These are phyloP conservation scores for Hyposoter didymator DNA, from an alignment of 2,888 invertebrate genomes.

Conservation along the genomic window DNA sequence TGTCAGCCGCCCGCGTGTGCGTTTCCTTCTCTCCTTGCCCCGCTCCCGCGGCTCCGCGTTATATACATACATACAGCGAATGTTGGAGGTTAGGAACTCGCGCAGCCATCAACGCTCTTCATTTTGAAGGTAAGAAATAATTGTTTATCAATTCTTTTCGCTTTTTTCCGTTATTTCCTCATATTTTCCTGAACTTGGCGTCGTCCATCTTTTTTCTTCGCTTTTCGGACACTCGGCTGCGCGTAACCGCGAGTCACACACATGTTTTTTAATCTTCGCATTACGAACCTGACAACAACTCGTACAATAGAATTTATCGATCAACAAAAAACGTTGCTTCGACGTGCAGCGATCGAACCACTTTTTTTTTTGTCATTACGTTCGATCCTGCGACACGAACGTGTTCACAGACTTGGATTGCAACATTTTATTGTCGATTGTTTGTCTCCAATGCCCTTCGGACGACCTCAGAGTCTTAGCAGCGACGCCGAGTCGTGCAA, in stretches of 20 bases:
- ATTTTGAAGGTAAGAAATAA: constrained; percentile 15
- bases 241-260: not conserved
- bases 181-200: not conserved
- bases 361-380: no score
- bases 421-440: no score
- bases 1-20: constrained; percentile 40
- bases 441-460: no score
- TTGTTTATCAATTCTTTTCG: not conserved
- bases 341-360: no score
- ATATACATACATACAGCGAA: constrained; percentile 36
- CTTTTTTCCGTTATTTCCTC: not conserved
- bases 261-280: no score
- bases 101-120: not conserved
- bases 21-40: not conserved
- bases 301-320: no score
- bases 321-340: no score
- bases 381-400: no score
- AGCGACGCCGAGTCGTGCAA: no score
- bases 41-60: not conserved
- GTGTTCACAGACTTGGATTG: no score
- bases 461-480: no score
- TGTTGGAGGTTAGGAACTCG: not conserved
- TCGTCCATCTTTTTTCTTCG: not conserved
- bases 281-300: no score
- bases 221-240: not conserved